Evolutionary conservation across 1,140 invertebrate species (phyloP).

Genomic region (Dreissena polymorpha): DNA sequence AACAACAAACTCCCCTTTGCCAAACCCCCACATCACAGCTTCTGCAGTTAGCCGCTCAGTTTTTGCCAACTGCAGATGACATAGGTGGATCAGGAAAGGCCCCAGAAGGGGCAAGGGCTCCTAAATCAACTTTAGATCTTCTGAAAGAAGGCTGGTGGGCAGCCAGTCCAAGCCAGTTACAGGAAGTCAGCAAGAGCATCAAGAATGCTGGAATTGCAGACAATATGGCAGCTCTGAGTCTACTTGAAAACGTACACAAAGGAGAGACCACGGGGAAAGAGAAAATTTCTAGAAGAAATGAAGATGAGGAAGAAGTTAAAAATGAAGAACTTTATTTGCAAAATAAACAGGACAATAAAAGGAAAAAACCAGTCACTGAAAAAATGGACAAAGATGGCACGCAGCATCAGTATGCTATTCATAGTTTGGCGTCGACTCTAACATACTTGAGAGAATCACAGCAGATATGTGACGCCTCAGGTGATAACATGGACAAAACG

Average conservation of each 20-base stretch:
- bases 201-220: slow-evolving; percentile 22
- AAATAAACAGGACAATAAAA: neutral
- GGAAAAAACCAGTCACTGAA: slow-evolving; percentile 2
- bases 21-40: slow-evolving; percentile 72
- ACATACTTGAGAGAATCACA: slow-evolving; percentile 27
- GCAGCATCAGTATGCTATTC: slow-evolving; percentile 22
- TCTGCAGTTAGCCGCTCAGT: slow-evolving; percentile 71
- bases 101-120: neutral
- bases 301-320: neutral
- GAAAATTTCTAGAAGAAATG: too few relatives aligned
- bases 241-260: neutral
- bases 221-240: slow-evolving; percentile 14
- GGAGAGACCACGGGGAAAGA: neutral
- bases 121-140: slow-evolving; percentile 27
- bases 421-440: slow-evolving; percentile 42
- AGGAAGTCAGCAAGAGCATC: slow-evolving; percentile 48
- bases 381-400: neutral
- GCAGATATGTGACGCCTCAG: neutral
- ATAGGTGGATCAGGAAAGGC: neutral
- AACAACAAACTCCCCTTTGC: slow-evolving; percentile 71
- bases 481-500: neutral
- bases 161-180: slow-evolving; percentile 54
- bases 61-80: slow-evolving; percentile 49
- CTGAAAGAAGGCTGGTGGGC: slow-evolving; percentile 60
- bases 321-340: neutral